phyloP scores from a whole-genome alignment of 2,797 vertebrate genomes.

The Amniataba percoides region DNA sequence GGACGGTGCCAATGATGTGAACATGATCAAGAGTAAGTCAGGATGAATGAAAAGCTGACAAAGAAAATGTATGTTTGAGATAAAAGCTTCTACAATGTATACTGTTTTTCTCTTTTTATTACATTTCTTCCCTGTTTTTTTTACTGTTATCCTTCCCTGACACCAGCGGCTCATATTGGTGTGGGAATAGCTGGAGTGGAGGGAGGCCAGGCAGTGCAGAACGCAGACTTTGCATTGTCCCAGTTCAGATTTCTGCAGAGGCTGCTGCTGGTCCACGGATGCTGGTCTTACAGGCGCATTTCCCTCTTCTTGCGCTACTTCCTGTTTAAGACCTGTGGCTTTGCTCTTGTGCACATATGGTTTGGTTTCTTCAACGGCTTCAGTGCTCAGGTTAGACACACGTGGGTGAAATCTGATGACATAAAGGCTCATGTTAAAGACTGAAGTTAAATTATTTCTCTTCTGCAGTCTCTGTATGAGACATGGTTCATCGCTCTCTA shows the following conservation, averaged over 20 bases:
- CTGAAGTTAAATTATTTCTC: constrained; percentile 13
- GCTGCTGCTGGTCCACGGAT: constrained; percentile 93
- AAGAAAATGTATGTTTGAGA: not conserved
- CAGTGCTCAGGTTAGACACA: constrained; percentile 88
- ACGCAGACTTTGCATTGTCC: constrained; percentile 91
- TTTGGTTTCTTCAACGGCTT: constrained; percentile 92
- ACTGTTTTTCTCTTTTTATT: not conserved
- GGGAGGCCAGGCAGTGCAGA: constrained; percentile 93
- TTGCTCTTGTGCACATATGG: constrained; percentile 91
- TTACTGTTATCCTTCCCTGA: not conserved
- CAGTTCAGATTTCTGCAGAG: constrained; percentile 92
- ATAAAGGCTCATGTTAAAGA: not conserved
- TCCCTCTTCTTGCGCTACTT: constrained; percentile 92
- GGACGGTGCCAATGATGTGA: constrained; percentile 95
- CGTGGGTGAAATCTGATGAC: not conserved
- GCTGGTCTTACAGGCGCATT: constrained; percentile 92
- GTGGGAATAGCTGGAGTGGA: constrained; percentile 92
- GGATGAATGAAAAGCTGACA: not conserved
- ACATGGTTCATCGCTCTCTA: constrained; percentile 93
- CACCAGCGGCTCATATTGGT: constrained; percentile 91
- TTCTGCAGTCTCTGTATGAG: constrained; percentile 91
- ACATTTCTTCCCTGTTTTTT: not conserved
- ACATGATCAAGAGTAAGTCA: constrained; percentile 97
- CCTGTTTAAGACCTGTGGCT: constrained; percentile 93
- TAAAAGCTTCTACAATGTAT: not conserved